Percentiles rank a stretch among this genome's conserved stretches.
Conservation (phyloP, 2,888 invertebrate species). For the Philhelius pedissequus region DNA sequence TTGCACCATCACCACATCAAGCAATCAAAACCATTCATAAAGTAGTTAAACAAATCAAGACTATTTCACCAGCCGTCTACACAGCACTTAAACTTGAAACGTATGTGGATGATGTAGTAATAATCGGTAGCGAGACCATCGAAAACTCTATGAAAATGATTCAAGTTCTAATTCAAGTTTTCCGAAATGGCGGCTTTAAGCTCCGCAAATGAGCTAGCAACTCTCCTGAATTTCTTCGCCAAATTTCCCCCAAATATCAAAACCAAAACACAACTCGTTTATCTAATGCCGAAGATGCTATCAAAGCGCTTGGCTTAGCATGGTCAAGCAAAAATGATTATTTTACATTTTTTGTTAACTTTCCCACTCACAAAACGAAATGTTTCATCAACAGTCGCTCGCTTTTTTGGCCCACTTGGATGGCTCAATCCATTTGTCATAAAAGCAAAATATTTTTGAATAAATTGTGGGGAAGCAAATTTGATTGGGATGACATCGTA, state of each 20-base stretch:
- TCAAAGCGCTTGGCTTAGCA: neutral
- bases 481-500: neutral
- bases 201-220: neutral
- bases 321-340: neutral
- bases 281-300: neutral
- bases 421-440: neutral
- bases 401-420: neutral
- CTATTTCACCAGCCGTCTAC: neutral
- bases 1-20: slow-evolving; percentile 6
- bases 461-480: neutral
- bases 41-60: slow-evolving; percentile 6
- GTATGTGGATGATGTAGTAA: neutral
- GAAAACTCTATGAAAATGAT: neutral
- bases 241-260: neutral
- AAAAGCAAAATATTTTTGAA: neutral
- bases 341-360: neutral
- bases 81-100: neutral
- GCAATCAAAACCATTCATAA: slow-evolving; percentile 26
- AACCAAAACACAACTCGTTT: neutral
- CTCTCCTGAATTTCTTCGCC: neutral
- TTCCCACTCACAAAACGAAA: neutral
- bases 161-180: neutral
- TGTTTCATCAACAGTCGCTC: neutral
- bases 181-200: neutral
- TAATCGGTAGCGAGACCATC: neutral